Percentiles rank a stretch among this genome's conserved stretches.
Conservation (phyloP, 2,113 vertebrate genomes). For the Stigmatopora argus region DNA sequence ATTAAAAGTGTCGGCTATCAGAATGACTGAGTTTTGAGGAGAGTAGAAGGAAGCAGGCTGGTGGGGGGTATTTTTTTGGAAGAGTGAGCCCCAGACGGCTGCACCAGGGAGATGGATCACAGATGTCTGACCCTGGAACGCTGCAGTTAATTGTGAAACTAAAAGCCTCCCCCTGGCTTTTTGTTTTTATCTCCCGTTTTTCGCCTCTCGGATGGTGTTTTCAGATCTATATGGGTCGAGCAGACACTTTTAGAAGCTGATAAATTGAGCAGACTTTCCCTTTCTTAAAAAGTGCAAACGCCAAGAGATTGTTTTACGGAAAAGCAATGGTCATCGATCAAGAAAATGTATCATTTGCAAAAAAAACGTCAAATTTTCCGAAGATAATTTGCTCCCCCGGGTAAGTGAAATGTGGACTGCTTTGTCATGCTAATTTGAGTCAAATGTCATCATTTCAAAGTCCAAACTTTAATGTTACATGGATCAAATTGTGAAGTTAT, state of each 20-base stretch:
- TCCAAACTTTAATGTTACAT: no score
- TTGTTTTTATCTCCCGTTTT: constrained; percentile 3
- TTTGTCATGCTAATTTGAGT: no score
- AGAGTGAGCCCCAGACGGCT: constrained; percentile 23
- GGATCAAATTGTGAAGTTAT: no score
- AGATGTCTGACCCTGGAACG: constrained; percentile 55
- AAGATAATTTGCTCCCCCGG: no score
- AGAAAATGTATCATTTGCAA: no score
- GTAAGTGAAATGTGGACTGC: no score
- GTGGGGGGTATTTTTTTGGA: constrained; percentile 1
- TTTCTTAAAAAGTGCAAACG: neutral
- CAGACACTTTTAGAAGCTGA: neutral
- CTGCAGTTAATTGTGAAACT: constrained; percentile 44
- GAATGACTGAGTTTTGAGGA: constrained; percentile 26
- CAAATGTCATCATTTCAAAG: no score
- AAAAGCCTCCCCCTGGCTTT: constrained; percentile 29
- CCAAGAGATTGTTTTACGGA: neutral
- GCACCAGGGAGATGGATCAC: constrained; percentile 48
- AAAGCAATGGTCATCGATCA: neutral
- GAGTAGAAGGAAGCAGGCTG: constrained; percentile 6
- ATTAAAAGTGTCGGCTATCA: constrained; percentile 5
- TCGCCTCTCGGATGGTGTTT: constrained; percentile 14
- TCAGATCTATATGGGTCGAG: neutral
- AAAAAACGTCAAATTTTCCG: no score
- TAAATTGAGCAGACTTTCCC: neutral